Conservation (phyloP, 2,888 invertebrate genomes). For the Sphaeridia pumilis region DNA sequence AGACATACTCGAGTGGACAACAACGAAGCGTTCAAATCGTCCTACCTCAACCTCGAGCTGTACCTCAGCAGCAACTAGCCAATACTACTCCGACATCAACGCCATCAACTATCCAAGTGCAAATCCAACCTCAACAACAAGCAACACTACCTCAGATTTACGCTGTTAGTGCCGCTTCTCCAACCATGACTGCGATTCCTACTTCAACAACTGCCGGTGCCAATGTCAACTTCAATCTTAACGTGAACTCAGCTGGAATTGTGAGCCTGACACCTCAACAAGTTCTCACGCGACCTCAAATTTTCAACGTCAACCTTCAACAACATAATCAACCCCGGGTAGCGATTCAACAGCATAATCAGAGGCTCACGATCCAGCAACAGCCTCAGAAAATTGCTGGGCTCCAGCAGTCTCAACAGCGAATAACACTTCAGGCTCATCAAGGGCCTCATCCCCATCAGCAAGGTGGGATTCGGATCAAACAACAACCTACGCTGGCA, state of each 20-base stretch:
- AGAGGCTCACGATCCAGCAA: constrained; percentile 8
- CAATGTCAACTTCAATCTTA: constrained; percentile 30
- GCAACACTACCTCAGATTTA: constrained; percentile 17
- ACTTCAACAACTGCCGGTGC: constrained; percentile 13
- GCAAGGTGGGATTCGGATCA: constrained; percentile 21
- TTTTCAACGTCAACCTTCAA: constrained; percentile 29
- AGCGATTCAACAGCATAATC: constrained; percentile 4
- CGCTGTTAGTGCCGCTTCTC: constrained; percentile 7
- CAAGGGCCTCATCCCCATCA: no score
- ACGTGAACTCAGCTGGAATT: constrained; percentile 23
- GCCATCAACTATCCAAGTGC: constrained; percentile 8
- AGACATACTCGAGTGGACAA: no score
- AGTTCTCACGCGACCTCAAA: constrained; percentile 30
- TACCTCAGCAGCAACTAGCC: constrained; percentile 12
- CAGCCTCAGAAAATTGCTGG: not conserved
- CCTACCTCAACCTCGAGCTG: constrained; percentile 1
- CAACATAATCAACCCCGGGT: constrained; percentile 10
- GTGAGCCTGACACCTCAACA: constrained; percentile 26
- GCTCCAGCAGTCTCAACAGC: constrained; percentile 6
- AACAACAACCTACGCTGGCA: constrained; percentile 21
- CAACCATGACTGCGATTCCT: not conserved
- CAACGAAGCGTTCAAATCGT: constrained; percentile 4
- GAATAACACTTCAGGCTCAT: constrained; percentile 6
- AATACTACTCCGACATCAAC: not conserved
- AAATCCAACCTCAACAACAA: constrained; percentile 12